A percentile compares a stretch with the other conserved stretches of the same genome.
Conservation (phyloP, 1,140 invertebrate species). For the Cydia amplana region DNA sequence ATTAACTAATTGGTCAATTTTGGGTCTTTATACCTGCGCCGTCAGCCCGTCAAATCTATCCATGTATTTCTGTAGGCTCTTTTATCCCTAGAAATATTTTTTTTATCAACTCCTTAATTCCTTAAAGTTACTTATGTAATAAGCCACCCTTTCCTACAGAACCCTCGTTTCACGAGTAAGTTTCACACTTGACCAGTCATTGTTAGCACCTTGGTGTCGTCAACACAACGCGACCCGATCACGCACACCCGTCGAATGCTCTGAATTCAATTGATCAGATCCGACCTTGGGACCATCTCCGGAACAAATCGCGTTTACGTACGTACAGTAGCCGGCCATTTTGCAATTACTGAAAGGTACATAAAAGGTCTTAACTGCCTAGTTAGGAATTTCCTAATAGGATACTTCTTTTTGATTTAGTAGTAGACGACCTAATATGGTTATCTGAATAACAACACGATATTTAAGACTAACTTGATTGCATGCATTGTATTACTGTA, state of each 20-base stretch:
- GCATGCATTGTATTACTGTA: not conserved
- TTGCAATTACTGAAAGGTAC: slow-evolving; percentile 34
- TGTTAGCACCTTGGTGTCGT: not conserved
- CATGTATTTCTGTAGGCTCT: too few species aligned
- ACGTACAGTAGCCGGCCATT: slow-evolving; percentile 44
- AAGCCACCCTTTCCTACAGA: not conserved
- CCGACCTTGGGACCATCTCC: slow-evolving; percentile 55
- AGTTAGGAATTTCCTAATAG: not conserved
- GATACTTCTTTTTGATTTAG: not conserved
- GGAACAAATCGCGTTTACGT: slow-evolving; percentile 54
- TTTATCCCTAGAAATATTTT: too few species aligned
- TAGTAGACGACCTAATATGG: not conserved
- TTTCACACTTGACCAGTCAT: not conserved
- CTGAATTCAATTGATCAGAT: slow-evolving; percentile 60
- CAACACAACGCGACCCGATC: slow-evolving; percentile 42
- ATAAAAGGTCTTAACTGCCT: not conserved
- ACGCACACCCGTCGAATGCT: slow-evolving; percentile 50
- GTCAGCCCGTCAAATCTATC: too few species aligned
- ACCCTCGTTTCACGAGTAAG: not conserved
- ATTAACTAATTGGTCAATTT: too few species aligned
- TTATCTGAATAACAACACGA: too few species aligned
- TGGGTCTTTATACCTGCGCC: too few species aligned
- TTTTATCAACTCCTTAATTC: too few species aligned
- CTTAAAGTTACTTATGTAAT: too few species aligned
- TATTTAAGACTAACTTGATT: too few species aligned